Conservation (phyloP, 2,888 invertebrate species). For the Smittia aterrima region DNA sequence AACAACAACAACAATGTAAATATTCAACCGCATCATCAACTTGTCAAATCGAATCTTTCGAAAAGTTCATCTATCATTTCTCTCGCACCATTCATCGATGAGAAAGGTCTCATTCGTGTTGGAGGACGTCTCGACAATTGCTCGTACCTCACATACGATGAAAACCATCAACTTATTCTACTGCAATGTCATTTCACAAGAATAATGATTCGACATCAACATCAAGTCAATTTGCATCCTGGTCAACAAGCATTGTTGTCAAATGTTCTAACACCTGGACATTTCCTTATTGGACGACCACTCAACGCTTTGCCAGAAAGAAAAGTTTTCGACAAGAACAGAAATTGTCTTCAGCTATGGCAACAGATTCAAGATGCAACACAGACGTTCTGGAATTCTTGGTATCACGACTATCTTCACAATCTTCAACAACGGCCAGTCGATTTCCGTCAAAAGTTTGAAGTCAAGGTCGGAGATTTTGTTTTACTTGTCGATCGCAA, state of each 20-base stretch:
- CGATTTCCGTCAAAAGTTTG: not conserved
- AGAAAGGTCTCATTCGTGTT: not conserved
- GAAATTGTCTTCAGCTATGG: constrained; percentile 42
- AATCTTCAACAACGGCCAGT: constrained; percentile 45
- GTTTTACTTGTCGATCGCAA: not conserved
- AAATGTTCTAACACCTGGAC: constrained; percentile 44
- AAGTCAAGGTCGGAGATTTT: not conserved
- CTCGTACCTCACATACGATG: not conserved
- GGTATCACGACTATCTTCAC: constrained; percentile 45
- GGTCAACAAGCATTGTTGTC: not conserved
- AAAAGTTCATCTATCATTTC: not conserved
- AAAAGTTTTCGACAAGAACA: constrained; percentile 42
- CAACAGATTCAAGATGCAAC: constrained; percentile 24
- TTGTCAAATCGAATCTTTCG: not conserved
- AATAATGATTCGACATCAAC: not conserved
- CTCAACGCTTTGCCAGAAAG: constrained; percentile 44
- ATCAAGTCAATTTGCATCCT: not conserved
- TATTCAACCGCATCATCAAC: not conserved
- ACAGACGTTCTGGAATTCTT: constrained; percentile 46
- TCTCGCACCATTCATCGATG: not conserved
- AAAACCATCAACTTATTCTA: not conserved
- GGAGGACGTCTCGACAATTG: not conserved
- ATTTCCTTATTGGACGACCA: constrained; percentile 43
- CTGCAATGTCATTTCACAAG: not conserved
- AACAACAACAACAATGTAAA: too few relatives aligned